phyloP scores from a whole-genome alignment of 2,113 vertebrate species.

The Dascyllus trimaculatus region DNA sequence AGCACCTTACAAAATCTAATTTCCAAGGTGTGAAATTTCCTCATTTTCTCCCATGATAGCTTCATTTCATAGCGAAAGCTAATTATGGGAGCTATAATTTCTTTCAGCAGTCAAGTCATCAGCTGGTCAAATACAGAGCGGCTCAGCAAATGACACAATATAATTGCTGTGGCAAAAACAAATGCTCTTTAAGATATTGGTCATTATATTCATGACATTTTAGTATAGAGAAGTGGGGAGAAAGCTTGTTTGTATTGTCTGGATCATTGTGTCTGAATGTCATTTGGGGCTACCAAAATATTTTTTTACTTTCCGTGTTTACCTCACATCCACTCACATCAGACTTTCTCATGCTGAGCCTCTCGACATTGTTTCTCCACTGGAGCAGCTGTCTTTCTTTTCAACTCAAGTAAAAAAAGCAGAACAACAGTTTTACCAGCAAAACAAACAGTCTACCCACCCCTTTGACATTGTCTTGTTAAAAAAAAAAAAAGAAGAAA shows the following conservation, averaged over 20 bases:
- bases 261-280: conserved; percentile 8
- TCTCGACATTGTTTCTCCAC: conserved; percentile 35
- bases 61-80: conserved; percentile 82
- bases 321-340: conserved; percentile 18
- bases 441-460: conserved; percentile 77
- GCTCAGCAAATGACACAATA: conserved; percentile 62
- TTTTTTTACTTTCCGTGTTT: conserved; percentile 29
- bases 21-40: conserved; percentile 83
- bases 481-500: conserved; percentile 57
- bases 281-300: conserved; percentile 34
- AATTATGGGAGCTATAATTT: conserved; percentile 80
- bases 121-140: conserved; percentile 64
- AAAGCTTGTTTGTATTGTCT: conserved; percentile 30
- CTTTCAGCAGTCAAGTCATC: conserved; percentile 73
- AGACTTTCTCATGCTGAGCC: conserved; percentile 24
- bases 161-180: conserved; percentile 72
- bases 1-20: conserved; percentile 80
- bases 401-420: not conserved
- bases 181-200: conserved; percentile 56
- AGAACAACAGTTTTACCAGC: conserved; percentile 57
- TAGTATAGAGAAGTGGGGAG: conserved; percentile 4
- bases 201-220: conserved; percentile 47
- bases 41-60: conserved; percentile 79
- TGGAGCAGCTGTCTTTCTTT: conserved; percentile 57
- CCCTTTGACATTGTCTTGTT: conserved; percentile 84